Percentiles rank a stretch among this genome's conserved stretches.
Evolutionary conservation across 2,888 invertebrate species (phyloP).

Genomic region (Julus scandinavius): DNA sequence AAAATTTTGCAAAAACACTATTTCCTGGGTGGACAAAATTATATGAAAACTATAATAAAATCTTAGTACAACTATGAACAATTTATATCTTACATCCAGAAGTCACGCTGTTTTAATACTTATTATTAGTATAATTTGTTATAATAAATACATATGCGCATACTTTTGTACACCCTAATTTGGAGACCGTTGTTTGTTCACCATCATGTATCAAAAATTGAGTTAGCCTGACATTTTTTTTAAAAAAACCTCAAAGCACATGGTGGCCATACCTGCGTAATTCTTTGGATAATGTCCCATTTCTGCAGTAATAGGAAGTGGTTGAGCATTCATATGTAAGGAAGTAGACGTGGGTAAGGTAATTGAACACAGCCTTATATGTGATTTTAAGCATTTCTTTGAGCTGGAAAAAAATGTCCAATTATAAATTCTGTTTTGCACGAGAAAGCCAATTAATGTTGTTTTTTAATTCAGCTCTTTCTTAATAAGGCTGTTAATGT

Average conservation of each 20-base stretch:
- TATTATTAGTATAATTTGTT: too few species aligned
- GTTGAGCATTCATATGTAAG: constrained; percentile 35
- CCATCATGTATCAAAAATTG: too few species aligned
- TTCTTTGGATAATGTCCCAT: constrained; percentile 24
- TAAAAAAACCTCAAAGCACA: background rate
- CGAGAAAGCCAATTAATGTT: background rate
- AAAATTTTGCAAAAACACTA: too few species aligned
- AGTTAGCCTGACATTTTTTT: background rate
- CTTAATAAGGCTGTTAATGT: background rate
- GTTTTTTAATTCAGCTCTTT: background rate
- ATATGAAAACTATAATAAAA: too few species aligned
- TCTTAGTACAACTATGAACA: too few species aligned
- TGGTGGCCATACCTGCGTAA: background rate
- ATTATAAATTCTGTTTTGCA: background rate
- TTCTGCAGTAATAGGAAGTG: background rate
- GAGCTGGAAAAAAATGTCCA: background rate
- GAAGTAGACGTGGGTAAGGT: constrained; percentile 50
- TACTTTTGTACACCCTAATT: too few species aligned
- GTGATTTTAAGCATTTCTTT: constrained; percentile 15
- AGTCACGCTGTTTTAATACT: too few species aligned
- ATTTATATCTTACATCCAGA: too few species aligned
- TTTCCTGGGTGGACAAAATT: too few species aligned
- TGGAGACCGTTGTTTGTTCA: too few species aligned
- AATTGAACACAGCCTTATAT: constrained; percentile 39
- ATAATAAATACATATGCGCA: too few species aligned